phyloP scores from a whole-genome alignment of 2,888 invertebrate species.

The Athripsodes cinereus region DNA sequence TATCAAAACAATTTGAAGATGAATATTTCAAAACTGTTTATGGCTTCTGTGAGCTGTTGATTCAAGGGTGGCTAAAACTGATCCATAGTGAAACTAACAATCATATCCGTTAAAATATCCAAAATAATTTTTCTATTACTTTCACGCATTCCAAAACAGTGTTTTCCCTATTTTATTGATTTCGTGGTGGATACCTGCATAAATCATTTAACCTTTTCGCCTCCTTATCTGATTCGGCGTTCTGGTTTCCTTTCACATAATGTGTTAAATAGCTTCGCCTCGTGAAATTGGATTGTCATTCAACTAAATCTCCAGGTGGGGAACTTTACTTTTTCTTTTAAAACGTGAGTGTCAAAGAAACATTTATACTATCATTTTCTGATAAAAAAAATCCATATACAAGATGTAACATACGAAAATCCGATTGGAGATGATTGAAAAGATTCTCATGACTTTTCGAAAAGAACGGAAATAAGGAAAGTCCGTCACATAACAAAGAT shows the following conservation, averaged over 20 bases:
- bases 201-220: constrained; percentile 2
- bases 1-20: too few species aligned
- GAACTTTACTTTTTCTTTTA: constrained; percentile 1
- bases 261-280: constrained; percentile 5
- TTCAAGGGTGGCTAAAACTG: not conserved
- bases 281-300: constrained; percentile 6
- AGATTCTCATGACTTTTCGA: too few species aligned
- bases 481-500: too few species aligned
- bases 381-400: not conserved
- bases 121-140: not conserved
- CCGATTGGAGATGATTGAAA: too few species aligned
- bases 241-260: constrained; percentile 3
- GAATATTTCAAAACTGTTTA: too few species aligned
- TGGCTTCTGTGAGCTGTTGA: too few species aligned
- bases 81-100: too few species aligned
- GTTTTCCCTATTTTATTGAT: not conserved
- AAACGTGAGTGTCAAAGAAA: not conserved
- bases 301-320: not conserved
- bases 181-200: not conserved
- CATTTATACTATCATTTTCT: not conserved
- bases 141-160: not conserved
- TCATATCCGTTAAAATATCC: not conserved
- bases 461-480: too few species aligned
- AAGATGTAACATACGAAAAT: too few species aligned
- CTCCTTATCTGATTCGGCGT: not conserved